Conservation (phyloP, 2,113 vertebrate genomes). For the Brachirus orientalis region DNA sequence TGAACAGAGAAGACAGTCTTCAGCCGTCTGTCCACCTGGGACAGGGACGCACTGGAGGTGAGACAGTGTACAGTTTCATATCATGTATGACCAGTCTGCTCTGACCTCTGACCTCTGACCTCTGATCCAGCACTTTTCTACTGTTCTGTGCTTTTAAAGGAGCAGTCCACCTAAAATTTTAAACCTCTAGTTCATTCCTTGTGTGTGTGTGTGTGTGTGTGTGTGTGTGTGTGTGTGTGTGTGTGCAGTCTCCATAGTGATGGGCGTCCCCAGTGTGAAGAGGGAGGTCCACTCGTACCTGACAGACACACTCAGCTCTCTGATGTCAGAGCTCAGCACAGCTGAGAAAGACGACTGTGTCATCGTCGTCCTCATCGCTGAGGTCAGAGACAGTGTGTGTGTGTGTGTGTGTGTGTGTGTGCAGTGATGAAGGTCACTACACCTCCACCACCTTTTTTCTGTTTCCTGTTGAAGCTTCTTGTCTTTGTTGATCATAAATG, state of each 20-base stretch:
- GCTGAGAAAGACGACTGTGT: conserved; percentile 95
- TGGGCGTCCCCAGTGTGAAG: conserved; percentile 98
- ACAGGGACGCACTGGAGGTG: conserved; percentile 96
- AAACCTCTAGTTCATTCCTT: conserved; percentile 13
- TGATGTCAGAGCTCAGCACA: conserved; percentile 93
- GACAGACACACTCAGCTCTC: conserved; percentile 94
- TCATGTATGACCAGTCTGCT: too few species aligned
- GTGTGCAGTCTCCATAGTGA: conserved; percentile 92
- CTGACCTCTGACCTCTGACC: too few species aligned
- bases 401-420: conserved; percentile 26
- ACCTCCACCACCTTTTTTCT: too few species aligned
- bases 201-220: conserved; percentile 12
- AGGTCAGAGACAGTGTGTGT: conserved; percentile 80
- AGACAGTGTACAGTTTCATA: too few species aligned
- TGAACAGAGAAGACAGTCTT: conserved; percentile 94
- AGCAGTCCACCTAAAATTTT: background rate
- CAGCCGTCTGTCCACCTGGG: conserved; percentile 94
- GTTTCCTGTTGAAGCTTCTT: too few species aligned
- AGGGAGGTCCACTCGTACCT: conserved; percentile 97
- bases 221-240: conserved; percentile 10
- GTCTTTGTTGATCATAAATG: too few species aligned
- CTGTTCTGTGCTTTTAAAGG: background rate
- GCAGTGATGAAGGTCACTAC: too few species aligned
- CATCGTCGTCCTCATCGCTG: conserved; percentile 95
- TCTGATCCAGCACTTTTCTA: background rate